Evolutionary conservation across 2,797 vertebrate species (phyloP), one percentile per base, ranked within the genome.

Genomic region (Vultur gryphus): DNA sequence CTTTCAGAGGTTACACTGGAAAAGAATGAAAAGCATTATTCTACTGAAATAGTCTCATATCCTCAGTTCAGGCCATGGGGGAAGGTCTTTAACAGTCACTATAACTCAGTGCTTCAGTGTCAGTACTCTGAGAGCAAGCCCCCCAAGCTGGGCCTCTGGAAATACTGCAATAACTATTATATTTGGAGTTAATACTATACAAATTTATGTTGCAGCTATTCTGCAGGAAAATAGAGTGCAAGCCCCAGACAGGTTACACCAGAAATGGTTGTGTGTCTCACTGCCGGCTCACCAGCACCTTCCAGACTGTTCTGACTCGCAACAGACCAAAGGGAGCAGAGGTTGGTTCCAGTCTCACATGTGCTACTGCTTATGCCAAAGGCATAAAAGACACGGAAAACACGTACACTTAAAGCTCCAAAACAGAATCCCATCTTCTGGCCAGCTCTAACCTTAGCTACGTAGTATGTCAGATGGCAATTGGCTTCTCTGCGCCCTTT

Each of bases 251-350:
- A 59, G n/a, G 49, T n/a, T 12, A 39, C 51, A 59, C 21, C 18
- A 75, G 39, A 20, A n/a, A 25, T 2, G 18, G 7, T 1, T 2
- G 9, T 9, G 39, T 2, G 4, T 13, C 59, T n/a, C 28, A 2
- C 24, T 5, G 26, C 46, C 0, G 0, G 54, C 75, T 72, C 64
- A 28, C 14, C 12, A 29, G 54, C 55, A 24, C 69, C 78, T 64
- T 26, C 65, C 26, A 19, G 19, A 4, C 19, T 8, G 16, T 23
- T 7, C 3, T 13, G 29, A 20, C 29, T 29, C 5, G 0, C 31
- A 11, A 4, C 2, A 44, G 46, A 29, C 18, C 49, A 20, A 5
- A 31, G 58, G 16, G 70, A 39, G 54, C 37, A 59, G 61, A 67
- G 49, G 31, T 0, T 35, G 39, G 11, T n/a, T 37, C 57, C 61